A percentile compares a stretch with the other conserved stretches of the same genome.
These are phyloP conservation scores for Dendroctonus valens DNA, from an alignment of 1,140 invertebrate species.

Conservation along the genomic window DNA sequence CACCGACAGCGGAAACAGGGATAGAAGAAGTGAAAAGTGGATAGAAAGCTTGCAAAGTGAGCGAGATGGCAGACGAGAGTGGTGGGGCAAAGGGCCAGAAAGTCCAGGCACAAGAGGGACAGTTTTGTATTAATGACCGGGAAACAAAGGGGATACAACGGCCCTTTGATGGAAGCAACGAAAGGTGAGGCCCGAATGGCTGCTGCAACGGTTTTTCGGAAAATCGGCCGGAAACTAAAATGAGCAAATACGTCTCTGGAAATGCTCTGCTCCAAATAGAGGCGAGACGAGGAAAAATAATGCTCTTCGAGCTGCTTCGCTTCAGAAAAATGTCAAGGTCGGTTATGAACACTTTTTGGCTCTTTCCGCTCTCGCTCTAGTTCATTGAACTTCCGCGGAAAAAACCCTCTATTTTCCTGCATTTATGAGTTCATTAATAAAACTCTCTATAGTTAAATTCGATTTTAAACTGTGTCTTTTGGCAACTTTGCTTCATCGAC, in stretches of 20 bases:
- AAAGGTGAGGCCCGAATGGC: constrained; percentile 13
- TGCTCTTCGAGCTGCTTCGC: constrained; percentile 8
- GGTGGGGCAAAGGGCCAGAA: constrained; percentile 6
- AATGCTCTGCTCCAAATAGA: neutral
- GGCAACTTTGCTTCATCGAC: too few relatives aligned
- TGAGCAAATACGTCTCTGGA: neutral
- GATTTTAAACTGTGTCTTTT: too few relatives aligned
- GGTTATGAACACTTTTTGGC: constrained; percentile 9
- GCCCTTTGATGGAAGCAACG: constrained; percentile 14
- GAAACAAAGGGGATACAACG: constrained; percentile 41
- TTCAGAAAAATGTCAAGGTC: constrained; percentile 18
- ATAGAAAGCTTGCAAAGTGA: constrained; percentile 25
- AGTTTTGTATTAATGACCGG: constrained; percentile 45
- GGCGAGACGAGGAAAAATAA: constrained; percentile 1
- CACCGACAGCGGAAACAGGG: constrained; percentile 15
- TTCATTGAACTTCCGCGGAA: too few relatives aligned
- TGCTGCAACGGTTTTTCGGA: too few relatives aligned
- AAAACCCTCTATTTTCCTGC: too few relatives aligned
- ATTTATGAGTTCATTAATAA: too few relatives aligned
- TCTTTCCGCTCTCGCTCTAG: neutral
- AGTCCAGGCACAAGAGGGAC: constrained; percentile 42
- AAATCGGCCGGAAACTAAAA: too few relatives aligned
- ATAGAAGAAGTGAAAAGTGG: constrained; percentile 17
- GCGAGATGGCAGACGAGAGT: constrained; percentile 8
- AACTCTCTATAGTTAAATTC: too few relatives aligned